phyloP scores from a whole-genome alignment of 2,113 vertebrate species.

The Strix uralensis region DNA sequence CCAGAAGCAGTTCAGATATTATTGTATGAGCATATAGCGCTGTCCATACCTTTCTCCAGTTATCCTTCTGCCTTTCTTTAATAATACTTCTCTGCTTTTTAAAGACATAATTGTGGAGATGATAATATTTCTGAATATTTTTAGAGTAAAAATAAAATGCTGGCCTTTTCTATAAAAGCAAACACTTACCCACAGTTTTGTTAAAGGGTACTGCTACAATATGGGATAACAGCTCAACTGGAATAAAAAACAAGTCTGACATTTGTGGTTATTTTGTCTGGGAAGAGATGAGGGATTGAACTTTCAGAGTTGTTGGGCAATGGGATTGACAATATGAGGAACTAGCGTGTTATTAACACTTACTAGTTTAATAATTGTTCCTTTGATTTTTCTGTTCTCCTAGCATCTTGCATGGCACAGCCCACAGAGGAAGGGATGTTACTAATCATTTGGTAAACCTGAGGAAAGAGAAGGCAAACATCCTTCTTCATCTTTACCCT shows the following conservation, averaged over 20 bases:
- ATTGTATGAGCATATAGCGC: neutral
- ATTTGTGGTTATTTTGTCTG: neutral
- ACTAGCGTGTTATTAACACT: neutral
- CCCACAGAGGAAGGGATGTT: neutral
- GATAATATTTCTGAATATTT: neutral
- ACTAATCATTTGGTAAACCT: neutral
- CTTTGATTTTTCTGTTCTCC: slow-evolving; percentile 46
- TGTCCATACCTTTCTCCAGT: neutral
- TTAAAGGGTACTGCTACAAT: neutral
- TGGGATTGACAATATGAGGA: neutral
- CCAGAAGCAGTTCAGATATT: neutral
- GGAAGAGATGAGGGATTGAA: neutral
- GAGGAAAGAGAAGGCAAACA: neutral
- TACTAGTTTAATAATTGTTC: neutral
- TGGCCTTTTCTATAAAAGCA: neutral
- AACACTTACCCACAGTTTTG: neutral
- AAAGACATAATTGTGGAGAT: neutral
- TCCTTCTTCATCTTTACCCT: neutral
- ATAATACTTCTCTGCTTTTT: neutral
- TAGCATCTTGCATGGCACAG: slow-evolving; percentile 11
- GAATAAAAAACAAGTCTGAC: neutral
- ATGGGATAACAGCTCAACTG: neutral
- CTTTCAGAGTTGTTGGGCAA: neutral
- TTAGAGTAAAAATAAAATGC: neutral
- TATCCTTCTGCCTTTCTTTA: neutral